Evolutionary conservation across 2,113 vertebrate genomes (phyloP), one percentile per base, ranked within the genome.

Genomic region (Marcusenius ussheri): DNA sequence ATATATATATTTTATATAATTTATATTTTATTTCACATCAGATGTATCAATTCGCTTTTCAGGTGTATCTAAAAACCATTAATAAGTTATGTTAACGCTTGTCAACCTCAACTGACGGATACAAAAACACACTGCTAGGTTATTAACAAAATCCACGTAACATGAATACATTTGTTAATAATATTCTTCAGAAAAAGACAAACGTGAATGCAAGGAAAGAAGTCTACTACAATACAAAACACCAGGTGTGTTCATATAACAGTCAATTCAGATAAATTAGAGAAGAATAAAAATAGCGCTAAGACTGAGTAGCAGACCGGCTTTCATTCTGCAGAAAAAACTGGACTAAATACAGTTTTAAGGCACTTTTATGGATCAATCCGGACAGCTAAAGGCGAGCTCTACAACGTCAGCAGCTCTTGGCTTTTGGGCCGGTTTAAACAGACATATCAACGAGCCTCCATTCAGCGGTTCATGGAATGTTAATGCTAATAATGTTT

Each of bases 111-210:
- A 10, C 2, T 27, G 3, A 66, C 58, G 0, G 58, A 27, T 11
- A 27, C 8, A 66, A 27, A 66, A 66, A 66, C 58, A 66, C 2
- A 19, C 2, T 62, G 58, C 2, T 66, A 66, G 7, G 21, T 27
- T 66, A 66, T 66, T 27, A 66, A 66, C 58, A 58, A 58, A 66
- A 66, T 62, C 24, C 7, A 62, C 2, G 24, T 62, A 62, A 66
- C 58, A 27, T 27, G n/a, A 9, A 66, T 31, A 27, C 62, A 66
- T 66, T 31, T 31, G n/a, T n/a, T 11, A 89, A 47, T 83, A 87
- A 53, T 62, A 58, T 47, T 86, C 80, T 9, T 89, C 90, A 90
- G 90, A 49, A 39, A 83, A 89, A 45, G 74, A 91, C 8, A 53
- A 88, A 27, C 46, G n/a, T 11, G 50, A 85, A 21, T 53, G 17